These are phyloP conservation scores for Calliopum simillimum DNA, from an alignment of 2,888 invertebrate species.

Conservation along the genomic window DNA sequence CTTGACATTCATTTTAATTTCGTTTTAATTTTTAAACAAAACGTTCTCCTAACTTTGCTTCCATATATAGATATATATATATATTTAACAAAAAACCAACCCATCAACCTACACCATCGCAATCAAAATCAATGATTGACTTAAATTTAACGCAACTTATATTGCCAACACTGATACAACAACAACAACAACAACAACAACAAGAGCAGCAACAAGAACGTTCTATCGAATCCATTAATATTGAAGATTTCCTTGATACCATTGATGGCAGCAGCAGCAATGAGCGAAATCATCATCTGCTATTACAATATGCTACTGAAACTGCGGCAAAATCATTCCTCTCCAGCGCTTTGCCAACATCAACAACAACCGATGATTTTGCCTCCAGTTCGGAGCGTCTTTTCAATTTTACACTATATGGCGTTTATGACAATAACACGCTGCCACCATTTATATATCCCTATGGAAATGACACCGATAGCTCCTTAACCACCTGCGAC, in stretches of 20 bases:
- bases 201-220: conserved; percentile 36
- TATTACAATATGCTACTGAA: conserved; percentile 37
- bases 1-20: neutral
- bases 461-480: conserved; percentile 22
- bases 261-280: conserved; percentile 52
- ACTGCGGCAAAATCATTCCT: conserved; percentile 10
- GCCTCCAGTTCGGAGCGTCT: neutral
- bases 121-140: conserved; percentile 40
- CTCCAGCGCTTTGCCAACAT: conserved; percentile 3
- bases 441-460: conserved; percentile 32
- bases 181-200: conserved; percentile 35
- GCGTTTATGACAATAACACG: conserved; percentile 41
- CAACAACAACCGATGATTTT: conserved; percentile 8
- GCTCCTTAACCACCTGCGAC: conserved; percentile 47
- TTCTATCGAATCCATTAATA: neutral
- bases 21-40: neutral
- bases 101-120: too few relatives aligned
- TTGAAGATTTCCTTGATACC: conserved; percentile 56
- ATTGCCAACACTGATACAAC: conserved; percentile 34
- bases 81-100: neutral
- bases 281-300: conserved; percentile 26
- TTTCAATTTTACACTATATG: conserved; percentile 32
- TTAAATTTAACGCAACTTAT: conserved; percentile 33
- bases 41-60: neutral
- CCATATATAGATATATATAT: too few relatives aligned